Evolutionary conservation across 2,113 vertebrate genomes (phyloP).

Genomic region (Sceloporus undulatus): DNA sequence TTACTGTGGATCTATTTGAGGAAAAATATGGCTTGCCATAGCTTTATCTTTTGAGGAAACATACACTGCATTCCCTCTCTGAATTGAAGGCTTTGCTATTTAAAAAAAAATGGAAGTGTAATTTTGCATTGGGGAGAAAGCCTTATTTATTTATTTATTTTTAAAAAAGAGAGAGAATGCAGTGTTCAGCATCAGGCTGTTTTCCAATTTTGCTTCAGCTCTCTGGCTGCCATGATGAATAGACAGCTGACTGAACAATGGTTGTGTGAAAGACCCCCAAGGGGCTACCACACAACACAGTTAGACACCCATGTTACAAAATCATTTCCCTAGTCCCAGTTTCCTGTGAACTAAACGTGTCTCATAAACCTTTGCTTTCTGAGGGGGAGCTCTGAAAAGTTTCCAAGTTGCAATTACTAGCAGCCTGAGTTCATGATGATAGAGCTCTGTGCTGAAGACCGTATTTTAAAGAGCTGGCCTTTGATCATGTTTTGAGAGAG

Average conservation of each 20-base stretch:
- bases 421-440: not conserved
- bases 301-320: too few species aligned
- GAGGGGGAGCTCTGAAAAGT: not conserved
- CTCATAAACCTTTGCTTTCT: not conserved
- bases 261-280: not conserved
- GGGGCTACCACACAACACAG: not conserved
- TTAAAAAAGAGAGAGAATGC: not conserved
- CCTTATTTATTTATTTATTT: not conserved
- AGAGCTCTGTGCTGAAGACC: not conserved
- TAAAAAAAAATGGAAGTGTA: not conserved
- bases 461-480: not conserved
- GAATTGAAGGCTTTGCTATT: not conserved
- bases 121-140: not conserved
- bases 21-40: too few species aligned
- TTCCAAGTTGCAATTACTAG: not conserved
- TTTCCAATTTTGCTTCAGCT: too few species aligned
- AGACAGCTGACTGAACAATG: not conserved
- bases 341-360: not conserved
- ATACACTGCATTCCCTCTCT: not conserved
- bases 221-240: not conserved
- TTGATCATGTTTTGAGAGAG: not conserved
- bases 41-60: too few species aligned
- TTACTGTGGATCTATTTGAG: too few species aligned
- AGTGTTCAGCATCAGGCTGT: not conserved
- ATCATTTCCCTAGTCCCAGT: not conserved